Evolutionary conservation across 2,113 vertebrate genomes (phyloP).

Genomic region (Asarcornis scutulata): DNA sequence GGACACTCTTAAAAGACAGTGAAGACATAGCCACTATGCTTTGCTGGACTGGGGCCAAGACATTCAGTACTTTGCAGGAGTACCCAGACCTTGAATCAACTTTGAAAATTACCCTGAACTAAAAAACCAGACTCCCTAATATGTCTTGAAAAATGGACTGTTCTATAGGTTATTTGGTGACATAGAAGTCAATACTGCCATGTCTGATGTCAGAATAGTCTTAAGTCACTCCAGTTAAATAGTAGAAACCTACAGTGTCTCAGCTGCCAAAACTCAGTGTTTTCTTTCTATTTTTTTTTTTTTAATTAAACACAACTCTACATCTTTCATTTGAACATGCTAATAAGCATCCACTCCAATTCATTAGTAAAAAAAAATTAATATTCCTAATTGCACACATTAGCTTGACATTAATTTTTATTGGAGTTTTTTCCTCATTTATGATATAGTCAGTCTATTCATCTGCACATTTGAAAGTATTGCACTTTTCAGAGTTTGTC

Average conservation of each 20-base stretch:
- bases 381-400: constrained; percentile 11
- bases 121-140: not conserved
- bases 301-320: not conserved
- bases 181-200: not conserved
- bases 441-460: constrained; percentile 58
- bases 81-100: not conserved
- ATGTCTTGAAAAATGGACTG: not conserved
- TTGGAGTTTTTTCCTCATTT: constrained; percentile 8
- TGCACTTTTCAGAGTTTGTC: constrained; percentile 69
- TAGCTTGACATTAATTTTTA: not conserved
- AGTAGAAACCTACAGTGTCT: not conserved
- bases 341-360: constrained; percentile 13
- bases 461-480: constrained; percentile 63
- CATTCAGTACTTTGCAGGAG: not conserved
- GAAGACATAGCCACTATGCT: not conserved
- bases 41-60: not conserved
- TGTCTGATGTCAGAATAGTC: not conserved
- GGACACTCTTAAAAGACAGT: not conserved
- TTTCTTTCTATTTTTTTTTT: not conserved
- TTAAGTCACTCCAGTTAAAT: not conserved
- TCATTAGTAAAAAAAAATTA: constrained; percentile 20
- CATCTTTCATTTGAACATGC: constrained; percentile 10
- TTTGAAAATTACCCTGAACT: not conserved
- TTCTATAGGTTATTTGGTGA: constrained; percentile 3
- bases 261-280: not conserved